phyloP scores from a whole-genome alignment of 2,888 invertebrate species.

The Calliphora vomitoria region DNA sequence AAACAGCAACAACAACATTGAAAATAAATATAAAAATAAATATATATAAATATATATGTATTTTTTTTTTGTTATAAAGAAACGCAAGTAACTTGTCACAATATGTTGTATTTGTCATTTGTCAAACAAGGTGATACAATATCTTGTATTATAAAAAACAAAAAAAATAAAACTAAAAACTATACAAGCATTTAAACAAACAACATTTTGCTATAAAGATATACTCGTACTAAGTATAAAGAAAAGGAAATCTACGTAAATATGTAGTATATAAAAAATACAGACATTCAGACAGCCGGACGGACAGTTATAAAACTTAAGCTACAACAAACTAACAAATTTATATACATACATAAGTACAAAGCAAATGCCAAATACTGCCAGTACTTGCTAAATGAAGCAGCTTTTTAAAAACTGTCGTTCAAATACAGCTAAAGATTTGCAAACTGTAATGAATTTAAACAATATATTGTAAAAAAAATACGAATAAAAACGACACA shows the following conservation, averaged over 20 bases:
- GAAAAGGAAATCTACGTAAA: not conserved
- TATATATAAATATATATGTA: not conserved
- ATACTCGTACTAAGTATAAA: conserved; percentile 12
- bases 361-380: not conserved
- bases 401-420: not conserved
- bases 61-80: conserved; percentile 60
- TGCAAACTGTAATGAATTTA: not conserved
- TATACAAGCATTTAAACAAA: conserved; percentile 47
- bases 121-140: conserved; percentile 79
- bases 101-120: conserved; percentile 84
- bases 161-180: conserved; percentile 40
- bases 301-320: not conserved
- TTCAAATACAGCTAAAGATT: not conserved
- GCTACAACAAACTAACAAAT: not conserved
- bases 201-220: conserved; percentile 14
- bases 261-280: not conserved
- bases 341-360: not conserved
- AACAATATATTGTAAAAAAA: not conserved
- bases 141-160: conserved; percentile 61
- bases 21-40: conserved; percentile 43
- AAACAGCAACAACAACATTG: conserved; percentile 27
- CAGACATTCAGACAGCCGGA: not conserved
- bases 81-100: conserved; percentile 84
- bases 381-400: not conserved
- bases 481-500: not conserved